A percentile compares a stretch with the other conserved stretches of the same genome.
These are phyloP conservation scores for Oryctes rhinoceros DNA, from an alignment of 1,140 invertebrate species.

Conservation along the genomic window DNA sequence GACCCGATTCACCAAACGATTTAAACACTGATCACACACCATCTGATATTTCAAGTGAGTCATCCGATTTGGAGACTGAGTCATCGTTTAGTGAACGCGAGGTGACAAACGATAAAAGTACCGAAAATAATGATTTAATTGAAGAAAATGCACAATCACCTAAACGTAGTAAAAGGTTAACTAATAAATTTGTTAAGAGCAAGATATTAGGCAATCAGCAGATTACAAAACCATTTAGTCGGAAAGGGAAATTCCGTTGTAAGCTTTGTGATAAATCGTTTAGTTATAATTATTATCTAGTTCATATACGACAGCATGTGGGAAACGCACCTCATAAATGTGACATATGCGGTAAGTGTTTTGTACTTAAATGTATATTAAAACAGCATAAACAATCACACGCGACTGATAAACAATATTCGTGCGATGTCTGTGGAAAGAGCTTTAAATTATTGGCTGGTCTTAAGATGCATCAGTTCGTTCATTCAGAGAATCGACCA, in stretches of 20 bases:
- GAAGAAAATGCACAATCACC: too few relatives aligned
- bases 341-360: slow-evolving; percentile 9
- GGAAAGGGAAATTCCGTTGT: neutral
- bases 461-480: neutral
- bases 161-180: too few relatives aligned
- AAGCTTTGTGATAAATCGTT: neutral
- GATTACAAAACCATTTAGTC: neutral
- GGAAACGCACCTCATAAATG: slow-evolving; percentile 15
- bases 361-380: neutral
- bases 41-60: too few relatives aligned
- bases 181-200: too few relatives aligned
- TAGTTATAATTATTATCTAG: neutral
- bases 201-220: neutral
- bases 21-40: too few relatives aligned
- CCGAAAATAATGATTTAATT: neutral
- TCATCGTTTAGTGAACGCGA: neutral
- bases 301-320: neutral
- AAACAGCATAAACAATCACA: neutral
- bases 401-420: neutral
- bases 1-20: too few relatives aligned
- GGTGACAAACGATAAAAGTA: neutral
- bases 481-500: slow-evolving; percentile 67
- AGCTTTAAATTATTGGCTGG: neutral
- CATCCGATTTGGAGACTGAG: too few relatives aligned
- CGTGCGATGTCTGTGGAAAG: neutral